Percentiles rank a stretch among this genome's conserved stretches.
Evolutionary conservation across 1,140 invertebrate species (phyloP).

Genomic region (Drosophila kanapiae): DNA sequence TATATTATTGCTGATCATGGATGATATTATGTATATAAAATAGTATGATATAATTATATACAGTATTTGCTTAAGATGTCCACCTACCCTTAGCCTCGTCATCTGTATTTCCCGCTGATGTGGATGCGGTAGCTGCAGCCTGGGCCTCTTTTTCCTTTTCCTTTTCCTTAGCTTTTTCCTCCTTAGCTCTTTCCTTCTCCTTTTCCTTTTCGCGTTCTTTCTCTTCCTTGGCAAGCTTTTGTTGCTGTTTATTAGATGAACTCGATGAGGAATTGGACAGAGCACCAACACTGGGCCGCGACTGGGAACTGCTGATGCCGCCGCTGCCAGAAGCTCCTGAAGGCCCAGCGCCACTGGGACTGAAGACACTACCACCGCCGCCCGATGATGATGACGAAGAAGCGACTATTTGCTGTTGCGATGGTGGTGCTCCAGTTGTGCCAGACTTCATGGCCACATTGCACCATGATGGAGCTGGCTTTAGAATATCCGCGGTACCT

Average conservation of each 20-base stretch:
- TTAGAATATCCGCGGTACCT: slow-evolving; percentile 72
- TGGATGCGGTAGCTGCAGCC: slow-evolving; percentile 29
- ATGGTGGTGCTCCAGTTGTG: slow-evolving; percentile 42
- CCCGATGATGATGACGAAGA: slow-evolving; percentile 77
- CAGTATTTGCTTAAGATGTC: no score
- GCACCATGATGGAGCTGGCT: slow-evolving; percentile 83
- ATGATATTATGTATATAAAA: no score
- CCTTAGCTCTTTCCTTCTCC: slow-evolving; percentile 40
- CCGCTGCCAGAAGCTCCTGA: slow-evolving; percentile 22
- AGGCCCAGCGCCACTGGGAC: slow-evolving; percentile 58
- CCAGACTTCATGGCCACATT: slow-evolving; percentile 79
- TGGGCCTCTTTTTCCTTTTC: slow-evolving; percentile 37
- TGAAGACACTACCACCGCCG: slow-evolving; percentile 76
- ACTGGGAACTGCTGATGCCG: slow-evolving; percentile 66
- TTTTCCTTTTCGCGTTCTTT: slow-evolving; percentile 59
- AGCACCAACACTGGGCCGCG: slow-evolving; percentile 79
- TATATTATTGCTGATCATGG: no score
- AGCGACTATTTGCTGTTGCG: slow-evolving; percentile 69
- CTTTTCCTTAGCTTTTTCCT: slow-evolving; percentile 43
- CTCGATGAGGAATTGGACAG: slow-evolving; percentile 77
- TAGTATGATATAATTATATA: no score
- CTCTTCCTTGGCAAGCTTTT: slow-evolving; percentile 56
- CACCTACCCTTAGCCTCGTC: slow-evolving; percentile 79
- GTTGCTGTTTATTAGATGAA: slow-evolving; percentile 70
- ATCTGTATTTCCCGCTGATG: slow-evolving; percentile 72